These are phyloP conservation scores for Deroplatys truncata DNA, from an alignment of 2,888 invertebrate genomes.

Conservation along the genomic window DNA sequence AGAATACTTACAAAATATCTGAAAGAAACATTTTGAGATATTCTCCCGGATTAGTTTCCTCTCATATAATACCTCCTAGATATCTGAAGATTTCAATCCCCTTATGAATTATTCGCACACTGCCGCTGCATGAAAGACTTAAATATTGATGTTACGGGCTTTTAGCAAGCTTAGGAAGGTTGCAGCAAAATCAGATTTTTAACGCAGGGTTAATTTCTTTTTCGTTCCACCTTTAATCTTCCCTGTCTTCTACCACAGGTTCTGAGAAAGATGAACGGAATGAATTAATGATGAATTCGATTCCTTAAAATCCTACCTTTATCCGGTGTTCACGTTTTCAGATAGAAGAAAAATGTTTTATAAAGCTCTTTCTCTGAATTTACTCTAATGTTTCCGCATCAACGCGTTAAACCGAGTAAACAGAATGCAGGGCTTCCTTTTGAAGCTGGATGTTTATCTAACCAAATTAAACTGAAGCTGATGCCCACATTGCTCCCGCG, in stretches of 20 bases:
- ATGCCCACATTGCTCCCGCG: too few relatives aligned
- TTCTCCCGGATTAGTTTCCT: too few relatives aligned
- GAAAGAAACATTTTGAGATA: too few relatives aligned
- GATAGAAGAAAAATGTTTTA: too few relatives aligned
- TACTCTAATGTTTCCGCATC: too few relatives aligned
- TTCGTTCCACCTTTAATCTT: neutral
- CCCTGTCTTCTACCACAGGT: neutral
- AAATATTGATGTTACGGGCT: neutral
- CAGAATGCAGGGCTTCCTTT: too few relatives aligned
- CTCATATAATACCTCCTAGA: neutral
- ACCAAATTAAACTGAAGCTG: too few relatives aligned
- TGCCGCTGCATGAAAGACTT: neutral
- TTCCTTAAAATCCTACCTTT: neutral
- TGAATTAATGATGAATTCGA: neutral
- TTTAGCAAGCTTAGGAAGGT: neutral
- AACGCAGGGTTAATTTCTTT: neutral
- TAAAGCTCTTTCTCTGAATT: too few relatives aligned
- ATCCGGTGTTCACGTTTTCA: neutral
- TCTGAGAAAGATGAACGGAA: neutral
- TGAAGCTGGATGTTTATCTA: too few relatives aligned
- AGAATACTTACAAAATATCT: too few relatives aligned
- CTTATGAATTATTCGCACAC: neutral
- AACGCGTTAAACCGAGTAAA: too few relatives aligned
- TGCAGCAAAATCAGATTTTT: neutral
- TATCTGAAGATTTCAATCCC: neutral